phyloP scores from a whole-genome alignment of 2,113 vertebrate genomes.

The Steatornis caripensis region DNA sequence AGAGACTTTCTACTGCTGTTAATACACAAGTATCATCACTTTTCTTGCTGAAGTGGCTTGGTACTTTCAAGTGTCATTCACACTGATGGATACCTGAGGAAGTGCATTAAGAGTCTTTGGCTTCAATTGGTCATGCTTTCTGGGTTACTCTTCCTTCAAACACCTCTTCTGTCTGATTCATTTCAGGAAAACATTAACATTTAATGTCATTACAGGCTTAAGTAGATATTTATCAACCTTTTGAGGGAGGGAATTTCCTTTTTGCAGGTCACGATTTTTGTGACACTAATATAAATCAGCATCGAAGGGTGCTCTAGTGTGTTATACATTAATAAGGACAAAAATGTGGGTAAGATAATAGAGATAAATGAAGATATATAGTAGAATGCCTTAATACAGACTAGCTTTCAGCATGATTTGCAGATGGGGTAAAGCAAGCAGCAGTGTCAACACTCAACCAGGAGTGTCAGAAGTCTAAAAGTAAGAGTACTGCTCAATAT shows the following conservation, averaged over 20 bases:
- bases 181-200: constrained; percentile 23
- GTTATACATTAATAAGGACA: constrained; percentile 2
- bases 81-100: neutral
- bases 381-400: neutral
- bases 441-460: neutral
- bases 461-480: neutral
- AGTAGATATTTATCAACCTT: constrained; percentile 25
- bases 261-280: neutral
- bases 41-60: neutral
- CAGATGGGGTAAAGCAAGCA: neutral
- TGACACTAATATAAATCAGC: constrained; percentile 19
- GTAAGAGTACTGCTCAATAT: neutral
- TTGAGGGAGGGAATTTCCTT: neutral
- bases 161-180: neutral
- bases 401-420: neutral
- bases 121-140: neutral
- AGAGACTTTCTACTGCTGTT: neutral
- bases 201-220: constrained; percentile 1
- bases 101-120: neutral
- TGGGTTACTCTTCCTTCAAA: constrained; percentile 7
- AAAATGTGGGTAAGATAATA: neutral
- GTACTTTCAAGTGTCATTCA: neutral
- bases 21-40: neutral
- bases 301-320: neutral
- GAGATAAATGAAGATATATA: neutral